Evolutionary conservation across 2,113 vertebrate species (phyloP), one percentile per base, ranked within the genome.

Genomic region (Crotophaga sulcirostris): DNA sequence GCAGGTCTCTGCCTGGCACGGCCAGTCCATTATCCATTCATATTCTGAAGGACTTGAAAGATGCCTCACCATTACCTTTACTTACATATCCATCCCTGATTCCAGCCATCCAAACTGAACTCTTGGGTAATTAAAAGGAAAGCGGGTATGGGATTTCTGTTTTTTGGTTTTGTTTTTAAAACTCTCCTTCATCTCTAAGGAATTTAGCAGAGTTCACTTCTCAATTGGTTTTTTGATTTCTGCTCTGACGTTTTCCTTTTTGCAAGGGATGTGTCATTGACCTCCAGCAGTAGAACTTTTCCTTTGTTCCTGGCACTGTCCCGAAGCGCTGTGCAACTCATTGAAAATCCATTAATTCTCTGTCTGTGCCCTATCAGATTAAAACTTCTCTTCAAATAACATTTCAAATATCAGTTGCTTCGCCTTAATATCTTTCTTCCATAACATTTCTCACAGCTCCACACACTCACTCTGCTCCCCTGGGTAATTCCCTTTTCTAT

Each of bases 311-410:
- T 51, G 34, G 24, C 1, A 3, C 49, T 40, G 77, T 52, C 87
- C 60, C 9, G 17, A 25, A 91, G 60, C 16, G 5, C 74, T 29
- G 3, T 34, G 24, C 72, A 90, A 10, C 66, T 80, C 72, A 58
- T 44, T 40, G 85, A 73, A 63, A 84, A 88, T 19, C 31, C 86
- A 93, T 70, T 86, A 74, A 83, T 94, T 81, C 92, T 82, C 92
- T 84, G 66, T 42, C 86, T 74, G 54, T 3, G 10, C 26, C 47
- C 73, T 88, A 73, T 77, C 93, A 89, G 88, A 90, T 80, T 72
- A 78, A 96, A 96, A 93, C 36, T 70, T 69, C 86, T 86, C 70
- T 95, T 96, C 76, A 94, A 87, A 87, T 52, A 95, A 83, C 34
- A 56, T 89, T 87, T 92, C 75, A 94, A 88, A 91, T 72, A 91